A percentile compares a stretch with the other conserved stretches of the same genome.
These are phyloP conservation scores for Leistus spinibarbis DNA, from an alignment of 2,888 invertebrate species.

Conservation along the genomic window DNA sequence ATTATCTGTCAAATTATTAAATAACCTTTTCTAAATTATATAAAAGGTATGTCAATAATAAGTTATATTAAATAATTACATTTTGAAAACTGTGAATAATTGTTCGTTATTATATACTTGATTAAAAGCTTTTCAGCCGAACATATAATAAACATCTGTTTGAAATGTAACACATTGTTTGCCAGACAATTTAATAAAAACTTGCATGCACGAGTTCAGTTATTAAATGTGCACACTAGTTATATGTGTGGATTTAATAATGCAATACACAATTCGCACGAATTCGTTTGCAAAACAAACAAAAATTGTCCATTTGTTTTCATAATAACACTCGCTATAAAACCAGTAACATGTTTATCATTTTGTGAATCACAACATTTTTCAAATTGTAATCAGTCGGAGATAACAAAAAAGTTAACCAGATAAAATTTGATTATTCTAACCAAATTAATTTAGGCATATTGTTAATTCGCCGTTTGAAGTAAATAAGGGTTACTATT, in stretches of 20 bases:
- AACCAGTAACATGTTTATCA: not conserved
- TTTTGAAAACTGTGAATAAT: not conserved
- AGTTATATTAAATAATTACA: not conserved
- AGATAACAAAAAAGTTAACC: not conserved
- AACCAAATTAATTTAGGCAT: not conserved
- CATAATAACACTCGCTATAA: not conserved
- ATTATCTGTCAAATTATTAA: too few species aligned
- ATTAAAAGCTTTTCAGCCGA: not conserved
- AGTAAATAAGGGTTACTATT: too few species aligned
- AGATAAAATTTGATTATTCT: not conserved
- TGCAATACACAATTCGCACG: not conserved
- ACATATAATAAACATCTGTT: not conserved
- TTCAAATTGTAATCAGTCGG: not conserved
- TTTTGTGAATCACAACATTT: not conserved
- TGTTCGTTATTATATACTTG: not conserved
- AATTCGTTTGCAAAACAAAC: not conserved
- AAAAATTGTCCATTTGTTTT: not conserved
- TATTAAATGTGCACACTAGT: too few species aligned
- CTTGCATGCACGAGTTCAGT: too few species aligned
- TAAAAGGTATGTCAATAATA: too few species aligned
- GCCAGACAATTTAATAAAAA: not conserved
- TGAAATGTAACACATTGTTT: not conserved
- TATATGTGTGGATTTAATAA: not conserved
- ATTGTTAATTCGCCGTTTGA: not conserved
- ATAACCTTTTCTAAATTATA: too few species aligned